Base-by-base conservation (phyloP, 1,140 invertebrate genomes). In the Drosophila orena region DNA sequence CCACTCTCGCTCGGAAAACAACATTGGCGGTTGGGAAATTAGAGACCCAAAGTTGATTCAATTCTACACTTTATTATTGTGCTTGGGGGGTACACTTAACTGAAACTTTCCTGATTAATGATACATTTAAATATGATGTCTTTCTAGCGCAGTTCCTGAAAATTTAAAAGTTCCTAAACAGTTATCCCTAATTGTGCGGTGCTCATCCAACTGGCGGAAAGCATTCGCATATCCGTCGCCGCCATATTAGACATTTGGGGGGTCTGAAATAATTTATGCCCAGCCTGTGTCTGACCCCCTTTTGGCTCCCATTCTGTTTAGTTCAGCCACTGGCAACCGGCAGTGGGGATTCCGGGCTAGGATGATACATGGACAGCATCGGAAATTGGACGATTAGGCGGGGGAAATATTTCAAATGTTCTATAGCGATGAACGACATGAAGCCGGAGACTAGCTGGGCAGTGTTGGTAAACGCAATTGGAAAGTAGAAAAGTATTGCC, bases 201-300 rank as follows among this genome's bases (percentile, higher is more conserved):
- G 15, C 59, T 52, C 15, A 12, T 65, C 60, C 42, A 68, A 68
- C 30, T 24, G 62, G 22, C 60, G 55, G 55, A 43, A 37, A 20
- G 17, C 57, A 71, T 69, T 65, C 81, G 50, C 81, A 66, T 64
- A 85, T 85, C 62, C 81, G 64, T 85, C 69, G 78, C 58, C 79
- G 68, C 79, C 83, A 89, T 77, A 77, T 77, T 88, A 75, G 79
- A 68, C 75, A 60, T 81, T 60, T 43, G 74, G 75, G 75, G 75
- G 49, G 68, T 57, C 71, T 73, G 89, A 84, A 79, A 88, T 88
- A 89, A 88, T 88, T 83, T 89, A 88, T 89, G 71, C 83, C 60
- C 37, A 43, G 12, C 46, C 42, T 65, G 8, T 15, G 37, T 53
- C 60, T 68, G 59, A 34, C 37, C 60, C 46, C 59, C 54, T 38